These are phyloP conservation scores for Lethenteron reissneri DNA, from an alignment of 2,113 vertebrate species.

Conservation along the genomic window DNA sequence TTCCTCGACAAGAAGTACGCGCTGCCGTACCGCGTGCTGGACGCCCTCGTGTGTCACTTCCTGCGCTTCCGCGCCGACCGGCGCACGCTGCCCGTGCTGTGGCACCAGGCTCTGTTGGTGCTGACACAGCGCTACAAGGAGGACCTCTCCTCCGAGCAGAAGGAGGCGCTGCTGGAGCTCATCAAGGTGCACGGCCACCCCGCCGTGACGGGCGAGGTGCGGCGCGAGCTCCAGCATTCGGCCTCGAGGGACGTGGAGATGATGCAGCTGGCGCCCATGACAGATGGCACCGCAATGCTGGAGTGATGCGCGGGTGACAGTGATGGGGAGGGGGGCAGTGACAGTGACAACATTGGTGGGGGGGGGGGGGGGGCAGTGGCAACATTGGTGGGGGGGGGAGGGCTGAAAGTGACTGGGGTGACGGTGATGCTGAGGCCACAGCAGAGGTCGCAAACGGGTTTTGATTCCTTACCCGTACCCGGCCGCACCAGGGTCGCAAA, in stretches of 20 bases:
- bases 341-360: no score
- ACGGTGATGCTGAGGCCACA: no score
- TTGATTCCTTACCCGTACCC: no score
- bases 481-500: no score
- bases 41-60: conserved; percentile 84
- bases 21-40: conserved; percentile 83
- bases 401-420: no score
- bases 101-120: conserved; percentile 82
- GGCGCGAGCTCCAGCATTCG: conserved; percentile 56
- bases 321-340: no score
- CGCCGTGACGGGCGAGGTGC: conserved; percentile 41
- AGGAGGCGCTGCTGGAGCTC: conserved; percentile 53
- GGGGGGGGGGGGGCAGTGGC: no score
- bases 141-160: conserved; percentile 70
- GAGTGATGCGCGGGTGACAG: no score
- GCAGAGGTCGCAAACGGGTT: no score
- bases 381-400: no score
- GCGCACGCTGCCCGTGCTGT: conserved; percentile 62
- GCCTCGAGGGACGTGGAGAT: conserved; percentile 45
- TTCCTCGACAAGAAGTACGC: conserved; percentile 91
- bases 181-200: conserved; percentile 57
- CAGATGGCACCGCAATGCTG: no score
- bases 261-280: conserved; percentile 20
- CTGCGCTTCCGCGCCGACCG: conserved; percentile 54
- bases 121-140: conserved; percentile 81